Conservation (phyloP, 2,797 vertebrate genomes). For the Naso thynnoides region DNA sequence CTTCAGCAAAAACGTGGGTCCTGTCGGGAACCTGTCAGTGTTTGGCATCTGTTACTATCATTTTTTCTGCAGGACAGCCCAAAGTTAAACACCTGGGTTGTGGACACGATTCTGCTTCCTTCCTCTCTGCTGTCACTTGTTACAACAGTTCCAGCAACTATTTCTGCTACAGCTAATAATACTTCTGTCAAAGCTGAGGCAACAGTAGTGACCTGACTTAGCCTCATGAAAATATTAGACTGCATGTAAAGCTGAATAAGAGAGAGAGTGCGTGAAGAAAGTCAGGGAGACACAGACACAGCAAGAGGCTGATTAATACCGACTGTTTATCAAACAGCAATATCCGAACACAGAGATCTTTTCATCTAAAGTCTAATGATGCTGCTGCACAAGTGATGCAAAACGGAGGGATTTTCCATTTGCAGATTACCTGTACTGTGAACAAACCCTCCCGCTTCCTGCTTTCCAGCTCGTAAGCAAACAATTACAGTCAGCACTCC, state of each 20-base stretch:
- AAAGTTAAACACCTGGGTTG: slow-evolving; percentile 55
- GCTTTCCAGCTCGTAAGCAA: slow-evolving; percentile 62
- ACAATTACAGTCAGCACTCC: slow-evolving; percentile 60
- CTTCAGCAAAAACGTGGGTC: slow-evolving; percentile 71
- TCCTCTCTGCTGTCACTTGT: slow-evolving; percentile 61
- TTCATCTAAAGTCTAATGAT: slow-evolving; percentile 64
- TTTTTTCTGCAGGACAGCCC: slow-evolving; percentile 57
- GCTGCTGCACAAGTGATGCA: slow-evolving; percentile 46
- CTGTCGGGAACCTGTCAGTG: slow-evolving; percentile 67
- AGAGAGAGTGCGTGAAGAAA: slow-evolving; percentile 32
- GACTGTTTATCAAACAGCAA: slow-evolving; percentile 68
- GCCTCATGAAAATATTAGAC: slow-evolving; percentile 41
- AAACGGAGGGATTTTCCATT: slow-evolving; percentile 58
- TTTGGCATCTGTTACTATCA: slow-evolving; percentile 64
- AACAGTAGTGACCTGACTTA: slow-evolving; percentile 47
- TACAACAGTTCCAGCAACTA: slow-evolving; percentile 40
- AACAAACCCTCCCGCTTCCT: slow-evolving; percentile 44
- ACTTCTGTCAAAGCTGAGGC: slow-evolving; percentile 60
- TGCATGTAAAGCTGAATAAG: slow-evolving; percentile 13
- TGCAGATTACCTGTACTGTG: slow-evolving; percentile 56
- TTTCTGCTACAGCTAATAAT: slow-evolving; percentile 62
- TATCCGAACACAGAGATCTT: slow-evolving; percentile 37
- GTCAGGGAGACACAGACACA: slow-evolving; percentile 42
- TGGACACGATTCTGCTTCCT: slow-evolving; percentile 46
- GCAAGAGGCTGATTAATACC: slow-evolving; percentile 64